Conservation (phyloP, 37 sponge, comb jelly and placozoan genomes). For the Theonella swinhoei region DNA sequence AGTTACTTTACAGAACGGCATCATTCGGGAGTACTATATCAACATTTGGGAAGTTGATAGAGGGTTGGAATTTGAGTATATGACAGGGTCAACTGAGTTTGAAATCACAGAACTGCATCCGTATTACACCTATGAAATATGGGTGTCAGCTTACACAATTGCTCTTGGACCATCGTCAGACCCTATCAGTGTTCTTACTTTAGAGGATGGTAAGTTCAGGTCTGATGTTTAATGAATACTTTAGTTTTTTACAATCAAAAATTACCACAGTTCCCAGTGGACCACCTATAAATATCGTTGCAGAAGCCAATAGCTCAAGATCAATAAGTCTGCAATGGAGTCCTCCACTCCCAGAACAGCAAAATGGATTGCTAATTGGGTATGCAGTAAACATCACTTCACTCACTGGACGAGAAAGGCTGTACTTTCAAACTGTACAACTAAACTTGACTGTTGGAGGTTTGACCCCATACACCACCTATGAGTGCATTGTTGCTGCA, state of each 20-base stretch:
- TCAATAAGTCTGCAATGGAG: background rate
- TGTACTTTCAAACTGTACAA: background rate
- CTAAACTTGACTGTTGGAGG: background rate
- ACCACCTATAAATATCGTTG: background rate
- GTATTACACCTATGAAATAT: background rate
- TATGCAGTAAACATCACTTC: conserved; percentile 3
- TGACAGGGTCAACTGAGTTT: background rate
- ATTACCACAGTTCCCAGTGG: background rate
- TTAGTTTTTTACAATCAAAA: too few species aligned
- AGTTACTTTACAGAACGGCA: background rate
- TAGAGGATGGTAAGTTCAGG: conserved; percentile 5
- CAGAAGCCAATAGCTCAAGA: background rate
- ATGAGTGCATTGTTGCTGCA: conserved; percentile 33
- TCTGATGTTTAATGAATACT: background rate
- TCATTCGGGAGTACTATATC: background rate
- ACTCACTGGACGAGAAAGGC: background rate
- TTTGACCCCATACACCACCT: conserved; percentile 41
- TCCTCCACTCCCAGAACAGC: conserved; percentile 7
- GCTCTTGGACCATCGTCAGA: conserved; percentile 6
- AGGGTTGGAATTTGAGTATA: background rate
- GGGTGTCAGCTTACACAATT: conserved; percentile 1
- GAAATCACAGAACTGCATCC: background rate
- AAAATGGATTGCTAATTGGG: conserved; percentile 22
- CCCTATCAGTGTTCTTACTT: background rate
- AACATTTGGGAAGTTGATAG: background rate